A percentile compares a stretch with the other conserved stretches of the same genome.
Conservation (phyloP, 2,888 invertebrate genomes). For the Chrysolina oricalcia region DNA sequence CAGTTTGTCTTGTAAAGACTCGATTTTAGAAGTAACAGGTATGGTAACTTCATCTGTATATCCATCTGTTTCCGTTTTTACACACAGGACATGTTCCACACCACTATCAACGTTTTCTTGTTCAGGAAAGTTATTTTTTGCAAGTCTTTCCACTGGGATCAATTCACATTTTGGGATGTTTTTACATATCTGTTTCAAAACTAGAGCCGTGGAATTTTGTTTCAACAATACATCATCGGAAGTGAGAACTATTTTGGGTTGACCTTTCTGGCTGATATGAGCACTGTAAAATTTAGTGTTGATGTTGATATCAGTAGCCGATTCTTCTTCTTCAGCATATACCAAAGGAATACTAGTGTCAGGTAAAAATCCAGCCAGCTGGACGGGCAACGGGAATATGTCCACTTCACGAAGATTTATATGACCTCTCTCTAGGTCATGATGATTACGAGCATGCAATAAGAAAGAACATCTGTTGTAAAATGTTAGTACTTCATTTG, state of each 20-base stretch:
- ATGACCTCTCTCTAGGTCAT: conserved; percentile 59
- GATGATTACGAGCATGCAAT: conserved; percentile 67
- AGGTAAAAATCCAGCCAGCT: conserved; percentile 67
- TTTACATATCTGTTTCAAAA: conserved; percentile 65
- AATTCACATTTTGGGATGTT: conserved; percentile 68
- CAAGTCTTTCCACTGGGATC: conserved; percentile 56
- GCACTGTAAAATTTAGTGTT: conserved; percentile 67
- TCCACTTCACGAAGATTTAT: conserved; percentile 64
- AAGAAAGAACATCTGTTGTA: conserved; percentile 69
- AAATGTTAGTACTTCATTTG: conserved; percentile 58
- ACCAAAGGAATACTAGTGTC: conserved; percentile 63
- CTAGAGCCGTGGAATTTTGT: conserved; percentile 53
- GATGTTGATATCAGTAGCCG: conserved; percentile 53
- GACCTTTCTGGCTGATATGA: conserved; percentile 54
- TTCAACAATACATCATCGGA: conserved; percentile 64
- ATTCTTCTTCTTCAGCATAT: conserved; percentile 65
- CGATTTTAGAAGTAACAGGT: conserved; percentile 65
- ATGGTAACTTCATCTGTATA: conserved; percentile 48
- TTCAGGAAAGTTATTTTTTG: background rate
- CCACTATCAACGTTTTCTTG: conserved; percentile 13
- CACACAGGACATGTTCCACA: background rate
- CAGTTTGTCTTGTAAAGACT: conserved; percentile 59
- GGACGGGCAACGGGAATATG: conserved; percentile 62
- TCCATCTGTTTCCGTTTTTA: conserved; percentile 44
- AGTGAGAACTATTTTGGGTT: conserved; percentile 59